Evolutionary conservation across 1,140 invertebrate genomes (phyloP), one percentile per base, ranked within the genome.

Genomic region (Drosophila santomea): DNA sequence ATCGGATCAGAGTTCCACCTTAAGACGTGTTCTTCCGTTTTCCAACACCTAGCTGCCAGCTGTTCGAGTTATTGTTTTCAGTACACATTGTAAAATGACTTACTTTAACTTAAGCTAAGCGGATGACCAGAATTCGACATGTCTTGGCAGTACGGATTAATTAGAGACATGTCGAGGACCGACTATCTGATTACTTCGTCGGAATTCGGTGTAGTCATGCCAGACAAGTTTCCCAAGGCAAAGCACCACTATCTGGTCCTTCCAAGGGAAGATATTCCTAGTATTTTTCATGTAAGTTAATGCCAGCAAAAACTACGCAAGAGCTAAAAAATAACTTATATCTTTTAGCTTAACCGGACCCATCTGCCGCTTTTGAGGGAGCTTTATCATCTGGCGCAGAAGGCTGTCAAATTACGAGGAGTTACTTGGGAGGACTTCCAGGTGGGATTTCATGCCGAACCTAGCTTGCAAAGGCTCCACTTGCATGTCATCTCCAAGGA

Each of bases 401-500:
- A 94, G 63, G 81, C 95, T 4, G 92, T 93, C 47, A 92, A 94
- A 74, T 73, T 94, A 11, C 92, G 91, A 14, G 83, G 93, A 43
- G 80, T 93, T 45, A 91, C 94, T 60, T 67, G 91, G 11, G 74
- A 93, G 12, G 69, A 85, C 36, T 94, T 96, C 48, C 93, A 93
- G 85, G 94, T 96, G 76, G 97, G 97, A 10, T 98, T 96, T 93
- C 97, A 98, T 93, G 95, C 96, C 20, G 93, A 96, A 56, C 96
- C 97, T 2, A 97, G 96, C 83, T 97, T 98, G 97, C 94, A 95
- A 59, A 94, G 95, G 48, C 92, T 98, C 48, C 97, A 98, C 92
- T 93, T 98, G 75, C 97, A 98, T 92, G 95, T 98, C 1, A 97
- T 98, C 39, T 98, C 97, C 82, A 95, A 95, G 77, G 97, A 98